A percentile compares a stretch with the other conserved stretches of the same genome.
These are phyloP conservation scores for Orthonyx spaldingii DNA, from an alignment of 2,113 vertebrate species.

Conservation along the genomic window DNA sequence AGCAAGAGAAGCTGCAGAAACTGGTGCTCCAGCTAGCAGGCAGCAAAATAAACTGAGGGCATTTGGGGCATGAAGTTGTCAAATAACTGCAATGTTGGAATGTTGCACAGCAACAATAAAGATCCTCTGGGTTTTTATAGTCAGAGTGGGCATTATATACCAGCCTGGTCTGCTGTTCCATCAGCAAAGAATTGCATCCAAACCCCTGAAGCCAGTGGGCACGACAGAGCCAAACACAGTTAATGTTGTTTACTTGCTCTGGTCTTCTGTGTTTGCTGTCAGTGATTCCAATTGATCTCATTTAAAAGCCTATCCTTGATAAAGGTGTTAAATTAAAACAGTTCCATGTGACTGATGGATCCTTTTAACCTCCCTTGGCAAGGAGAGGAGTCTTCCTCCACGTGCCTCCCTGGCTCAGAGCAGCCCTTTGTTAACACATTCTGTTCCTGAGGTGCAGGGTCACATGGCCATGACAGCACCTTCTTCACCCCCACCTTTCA, in stretches of 20 bases:
- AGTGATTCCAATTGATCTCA: not conserved
- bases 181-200: not conserved
- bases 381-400: not conserved
- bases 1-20: not conserved
- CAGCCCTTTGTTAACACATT: not conserved
- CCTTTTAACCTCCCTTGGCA: not conserved
- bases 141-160: not conserved
- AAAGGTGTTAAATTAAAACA: not conserved
- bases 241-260: not conserved
- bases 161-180: not conserved
- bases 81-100: not conserved
- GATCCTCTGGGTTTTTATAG: not conserved
- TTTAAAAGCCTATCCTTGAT: not conserved
- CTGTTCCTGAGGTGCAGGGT: not conserved
- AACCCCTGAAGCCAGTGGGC: not conserved
- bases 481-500: not conserved
- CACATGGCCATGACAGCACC: fast-evolving
- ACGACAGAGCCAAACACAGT: not conserved
- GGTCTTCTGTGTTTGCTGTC: not conserved
- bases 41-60: not conserved
- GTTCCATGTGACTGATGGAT: not conserved
- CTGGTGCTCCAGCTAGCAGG: not conserved
- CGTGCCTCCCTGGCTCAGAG: not conserved
- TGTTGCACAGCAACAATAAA: not conserved
- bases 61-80: not conserved